These are phyloP conservation scores for Zaprionus nigranus DNA, from an alignment of 1,140 invertebrate species.

Conservation along the genomic window DNA sequence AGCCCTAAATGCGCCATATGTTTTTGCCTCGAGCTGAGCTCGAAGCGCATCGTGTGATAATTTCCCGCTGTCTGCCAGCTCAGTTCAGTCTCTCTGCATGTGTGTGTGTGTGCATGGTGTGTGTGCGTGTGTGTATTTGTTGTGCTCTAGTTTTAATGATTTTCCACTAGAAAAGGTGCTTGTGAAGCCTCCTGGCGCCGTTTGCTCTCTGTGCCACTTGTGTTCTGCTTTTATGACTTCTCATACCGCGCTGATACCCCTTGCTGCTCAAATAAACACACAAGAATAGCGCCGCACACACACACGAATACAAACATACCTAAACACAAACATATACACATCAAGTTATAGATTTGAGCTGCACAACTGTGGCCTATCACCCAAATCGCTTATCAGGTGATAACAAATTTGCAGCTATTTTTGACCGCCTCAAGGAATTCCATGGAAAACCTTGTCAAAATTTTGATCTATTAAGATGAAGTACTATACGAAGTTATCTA, in stretches of 20 bases:
- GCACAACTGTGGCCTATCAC: slow-evolving; percentile 36
- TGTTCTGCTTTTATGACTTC: slow-evolving; percentile 36
- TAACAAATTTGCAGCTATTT: slow-evolving; percentile 36
- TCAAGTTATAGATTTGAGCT: slow-evolving; percentile 15
- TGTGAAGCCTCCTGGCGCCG: slow-evolving; percentile 73
- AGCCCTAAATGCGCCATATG: slow-evolving; percentile 25
- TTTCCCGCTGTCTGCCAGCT: slow-evolving; percentile 44
- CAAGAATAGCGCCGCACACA: slow-evolving; percentile 4
- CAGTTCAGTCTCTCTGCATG: neutral
- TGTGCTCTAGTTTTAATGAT: slow-evolving; percentile 80
- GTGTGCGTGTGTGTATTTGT: slow-evolving; percentile 48
- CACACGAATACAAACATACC: no score
- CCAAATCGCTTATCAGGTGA: slow-evolving; percentile 36
- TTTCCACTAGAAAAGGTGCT: slow-evolving; percentile 72
- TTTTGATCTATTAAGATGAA: neutral
- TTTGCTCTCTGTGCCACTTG: slow-evolving; percentile 49
- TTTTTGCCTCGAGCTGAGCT: slow-evolving; percentile 35
- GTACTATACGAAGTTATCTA: neutral
- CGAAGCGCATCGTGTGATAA: slow-evolving; percentile 49
- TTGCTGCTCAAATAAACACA: slow-evolving; percentile 13
- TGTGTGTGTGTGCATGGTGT: slow-evolving; percentile 2
- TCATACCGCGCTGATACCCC: slow-evolving; percentile 17
- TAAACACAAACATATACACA: neutral
- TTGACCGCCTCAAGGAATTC: neutral
- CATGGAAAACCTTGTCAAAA: neutral